Evolutionary conservation across 2,888 invertebrate species (phyloP).

Genomic region (Habrosyne pyritoides): DNA sequence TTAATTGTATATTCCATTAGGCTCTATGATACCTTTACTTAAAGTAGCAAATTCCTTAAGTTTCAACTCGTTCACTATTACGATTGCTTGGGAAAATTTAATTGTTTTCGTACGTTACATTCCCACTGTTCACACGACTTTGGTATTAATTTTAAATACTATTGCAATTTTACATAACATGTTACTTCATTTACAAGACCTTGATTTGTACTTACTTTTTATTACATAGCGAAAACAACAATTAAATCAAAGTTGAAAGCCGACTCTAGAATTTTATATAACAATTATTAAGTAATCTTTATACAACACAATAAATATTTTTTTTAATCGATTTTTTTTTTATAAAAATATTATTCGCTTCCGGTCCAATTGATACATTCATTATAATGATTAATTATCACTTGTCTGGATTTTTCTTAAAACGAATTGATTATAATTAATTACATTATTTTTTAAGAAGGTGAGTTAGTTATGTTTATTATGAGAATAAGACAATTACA

Average conservation of each 20-base stretch:
- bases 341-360: background rate
- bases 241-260: background rate
- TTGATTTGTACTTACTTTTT: conserved; percentile 14
- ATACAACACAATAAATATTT: too few relatives aligned
- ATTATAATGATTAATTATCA: too few relatives aligned
- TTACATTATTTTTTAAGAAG: too few relatives aligned
- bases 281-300: too few relatives aligned
- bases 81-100: conserved; percentile 29
- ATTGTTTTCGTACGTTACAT: conserved; percentile 45
- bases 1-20: background rate
- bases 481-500: too few relatives aligned
- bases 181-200: conserved; percentile 34
- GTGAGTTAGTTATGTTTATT: too few relatives aligned
- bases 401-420: too few relatives aligned
- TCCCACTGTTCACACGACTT: conserved; percentile 50
- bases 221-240: conserved; percentile 2
- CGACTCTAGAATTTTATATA: too few relatives aligned
- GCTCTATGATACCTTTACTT: background rate
- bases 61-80: conserved; percentile 18
- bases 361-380: background rate
- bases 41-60: conserved; percentile 14
- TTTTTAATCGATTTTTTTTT: too few relatives aligned
- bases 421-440: too few relatives aligned
- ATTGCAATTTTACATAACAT: conserved; percentile 38
- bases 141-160: conserved; percentile 39